Base-by-base conservation (phyloP, 1,140 invertebrate species). In the Mycetomoellerius zeteki region DNA sequence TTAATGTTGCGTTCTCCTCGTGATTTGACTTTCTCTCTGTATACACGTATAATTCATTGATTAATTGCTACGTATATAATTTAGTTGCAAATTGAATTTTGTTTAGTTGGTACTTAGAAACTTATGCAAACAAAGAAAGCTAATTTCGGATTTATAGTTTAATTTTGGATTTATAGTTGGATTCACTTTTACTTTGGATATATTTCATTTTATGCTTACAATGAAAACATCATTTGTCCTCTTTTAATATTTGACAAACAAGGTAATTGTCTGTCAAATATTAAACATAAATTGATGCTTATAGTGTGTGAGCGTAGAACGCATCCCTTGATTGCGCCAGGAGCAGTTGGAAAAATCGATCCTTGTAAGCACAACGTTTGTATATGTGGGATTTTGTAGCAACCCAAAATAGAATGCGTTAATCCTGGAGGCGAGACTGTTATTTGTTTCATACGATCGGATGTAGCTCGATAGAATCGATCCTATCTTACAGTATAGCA, bases 391-490 rank as follows among this genome's bases (percentile, higher is more conserved):
- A 72, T 82, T 27, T 82, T 27, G 30, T 56, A 33, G 6, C 10
- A 65, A n/a, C 0, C 37, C n/a, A 54, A 54, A 43, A 16, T 54
- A 54, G 62, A 56, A 80, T 54, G 24, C 16, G 19, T 50, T 78
- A 54, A 52, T 56, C 0, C 16, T 21, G 47, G 21, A 12, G 27
- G 3, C 12, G 14, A 75, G 43, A 5, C 19, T 43, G 24, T n/a
- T 24, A 19, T 73, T 82, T 69, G 47, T 24, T 24, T 71, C 21
- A 30, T 8, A 19, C 52, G 24, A 69, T 81, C n/a, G 43, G 27
- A 6, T 54, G 21, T 14, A 81, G n/a, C 4, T n/a, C 19, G 21
- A 30, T 81, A 81, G 50, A 12, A 81, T 81, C 64, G 64, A 84
- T 73, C 8, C 37, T 8, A 30, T 30, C 33, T 82, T 60, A 54